Evolutionary conservation across 2,797 vertebrate genomes (phyloP).

Genomic region (Notolepis coatsorum): DNA sequence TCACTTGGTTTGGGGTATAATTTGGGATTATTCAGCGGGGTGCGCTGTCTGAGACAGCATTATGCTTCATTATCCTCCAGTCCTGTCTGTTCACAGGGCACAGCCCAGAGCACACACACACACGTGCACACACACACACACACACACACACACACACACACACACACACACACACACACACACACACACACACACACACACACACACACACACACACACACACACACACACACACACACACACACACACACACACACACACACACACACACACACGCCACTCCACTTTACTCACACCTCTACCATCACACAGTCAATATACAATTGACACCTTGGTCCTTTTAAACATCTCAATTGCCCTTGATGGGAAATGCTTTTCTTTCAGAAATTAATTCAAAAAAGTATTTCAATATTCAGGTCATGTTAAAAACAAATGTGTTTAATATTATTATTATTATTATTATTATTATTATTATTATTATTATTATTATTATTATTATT

Average conservation of each 20-base stretch:
- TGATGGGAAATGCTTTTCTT: constrained; percentile 21
- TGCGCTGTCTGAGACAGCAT: constrained; percentile 66
- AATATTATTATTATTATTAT: background rate
- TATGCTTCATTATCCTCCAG: constrained; percentile 75
- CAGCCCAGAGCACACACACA: constrained; percentile 46
- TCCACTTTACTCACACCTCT: constrained; percentile 71
- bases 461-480: background rate
- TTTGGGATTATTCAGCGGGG: constrained; percentile 81
- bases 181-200: too few species aligned
- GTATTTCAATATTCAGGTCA: constrained; percentile 5
- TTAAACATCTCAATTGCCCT: constrained; percentile 62
- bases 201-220: too few species aligned
- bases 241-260: background rate
- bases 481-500: background rate
- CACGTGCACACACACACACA: constrained; percentile 2
- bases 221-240: too few species aligned
- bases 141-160: constrained; percentile 11
- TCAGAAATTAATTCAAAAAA: background rate
- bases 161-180: too few species aligned
- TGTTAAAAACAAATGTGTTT: background rate
- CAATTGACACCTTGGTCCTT: constrained; percentile 67
- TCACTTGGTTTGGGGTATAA: constrained; percentile 75
- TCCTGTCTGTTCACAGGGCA: constrained; percentile 49
- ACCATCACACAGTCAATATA: constrained; percentile 71
- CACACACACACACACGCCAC: too few species aligned